Evolutionary conservation across 2,113 vertebrate genomes (phyloP).

Genomic region (Orientallactaga bullata): DNA sequence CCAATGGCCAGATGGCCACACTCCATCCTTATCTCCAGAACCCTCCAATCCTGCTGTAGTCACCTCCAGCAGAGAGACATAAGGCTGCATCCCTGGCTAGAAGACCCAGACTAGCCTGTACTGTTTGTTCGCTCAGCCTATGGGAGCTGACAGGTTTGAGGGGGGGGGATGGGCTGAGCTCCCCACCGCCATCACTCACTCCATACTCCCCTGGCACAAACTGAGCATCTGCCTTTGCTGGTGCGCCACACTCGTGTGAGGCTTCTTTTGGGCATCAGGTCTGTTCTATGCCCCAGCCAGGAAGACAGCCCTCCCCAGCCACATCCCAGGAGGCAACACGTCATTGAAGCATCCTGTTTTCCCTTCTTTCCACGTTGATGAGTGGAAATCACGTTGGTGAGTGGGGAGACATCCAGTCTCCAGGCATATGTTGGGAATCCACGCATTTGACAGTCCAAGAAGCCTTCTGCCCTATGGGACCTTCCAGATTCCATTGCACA

Average conservation of each 20-base stretch:
- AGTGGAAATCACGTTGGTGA: fast-evolving
- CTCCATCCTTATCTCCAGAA: fast-evolving
- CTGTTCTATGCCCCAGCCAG: background rate
- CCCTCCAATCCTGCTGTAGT: fast-evolving
- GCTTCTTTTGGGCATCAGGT: background rate
- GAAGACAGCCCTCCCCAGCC: background rate
- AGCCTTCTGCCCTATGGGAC: background rate
- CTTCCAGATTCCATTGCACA: background rate
- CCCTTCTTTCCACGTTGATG: background rate
- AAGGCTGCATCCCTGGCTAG: background rate
- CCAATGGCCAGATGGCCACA: too few species aligned
- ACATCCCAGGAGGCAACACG: background rate
- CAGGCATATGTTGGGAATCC: background rate
- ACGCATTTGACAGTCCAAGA: fast-evolving
- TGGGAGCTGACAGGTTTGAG: background rate
- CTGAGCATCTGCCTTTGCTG: background rate
- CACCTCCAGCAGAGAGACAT: background rate
- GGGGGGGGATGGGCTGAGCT: background rate
- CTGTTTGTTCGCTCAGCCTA: background rate
- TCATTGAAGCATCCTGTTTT: background rate
- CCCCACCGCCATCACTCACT: too few species aligned
- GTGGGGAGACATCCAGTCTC: background rate
- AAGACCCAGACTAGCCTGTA: background rate
- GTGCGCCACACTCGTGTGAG: fast-evolving
- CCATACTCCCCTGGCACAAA: fast-evolving